phyloP scores from a whole-genome alignment of 2,113 vertebrate species.

The Nyctereutes procyonoides region DNA sequence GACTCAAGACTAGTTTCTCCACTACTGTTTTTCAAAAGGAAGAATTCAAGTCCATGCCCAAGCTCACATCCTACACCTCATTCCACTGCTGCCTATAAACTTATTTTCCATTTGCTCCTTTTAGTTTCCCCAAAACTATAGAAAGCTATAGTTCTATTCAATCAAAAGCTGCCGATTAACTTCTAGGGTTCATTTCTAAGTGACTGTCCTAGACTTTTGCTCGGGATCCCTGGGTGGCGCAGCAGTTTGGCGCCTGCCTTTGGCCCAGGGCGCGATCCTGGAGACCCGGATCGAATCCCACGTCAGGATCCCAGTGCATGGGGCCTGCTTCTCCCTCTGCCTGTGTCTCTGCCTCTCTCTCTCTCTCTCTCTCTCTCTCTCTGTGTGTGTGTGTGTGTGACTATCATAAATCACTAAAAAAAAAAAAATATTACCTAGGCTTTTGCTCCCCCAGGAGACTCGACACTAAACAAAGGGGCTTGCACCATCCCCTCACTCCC shows the following conservation, averaged over 20 bases:
- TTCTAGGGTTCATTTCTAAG: slow-evolving; percentile 38
- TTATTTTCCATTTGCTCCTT: slow-evolving; percentile 14
- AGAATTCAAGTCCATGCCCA: slow-evolving; percentile 4
- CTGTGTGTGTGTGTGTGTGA: too few species aligned
- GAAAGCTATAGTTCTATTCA: slow-evolving; percentile 37
- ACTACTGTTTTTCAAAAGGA: slow-evolving; percentile 67
- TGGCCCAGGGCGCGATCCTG: too few species aligned
- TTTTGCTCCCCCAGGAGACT: not conserved
- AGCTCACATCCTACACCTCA: slow-evolving; percentile 5
- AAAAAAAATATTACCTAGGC: too few species aligned
- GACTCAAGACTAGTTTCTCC: slow-evolving; percentile 51
- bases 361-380: too few species aligned
- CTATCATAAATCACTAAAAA: too few species aligned
- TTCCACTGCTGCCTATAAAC: not conserved
- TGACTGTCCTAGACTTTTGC: not conserved
- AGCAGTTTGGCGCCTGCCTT: too few species aligned
- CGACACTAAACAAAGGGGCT: not conserved
- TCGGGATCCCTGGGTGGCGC: too few species aligned
- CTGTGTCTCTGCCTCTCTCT: too few species aligned
- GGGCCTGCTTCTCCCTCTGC: too few species aligned
- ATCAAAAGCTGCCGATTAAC: not conserved
- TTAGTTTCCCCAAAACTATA: not conserved
- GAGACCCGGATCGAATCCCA: too few species aligned
- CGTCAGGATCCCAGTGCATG: too few species aligned
- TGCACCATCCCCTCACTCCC: not conserved